Conservation (phyloP, 2,888 invertebrate species). For the Synanthedon vespiformis region DNA sequence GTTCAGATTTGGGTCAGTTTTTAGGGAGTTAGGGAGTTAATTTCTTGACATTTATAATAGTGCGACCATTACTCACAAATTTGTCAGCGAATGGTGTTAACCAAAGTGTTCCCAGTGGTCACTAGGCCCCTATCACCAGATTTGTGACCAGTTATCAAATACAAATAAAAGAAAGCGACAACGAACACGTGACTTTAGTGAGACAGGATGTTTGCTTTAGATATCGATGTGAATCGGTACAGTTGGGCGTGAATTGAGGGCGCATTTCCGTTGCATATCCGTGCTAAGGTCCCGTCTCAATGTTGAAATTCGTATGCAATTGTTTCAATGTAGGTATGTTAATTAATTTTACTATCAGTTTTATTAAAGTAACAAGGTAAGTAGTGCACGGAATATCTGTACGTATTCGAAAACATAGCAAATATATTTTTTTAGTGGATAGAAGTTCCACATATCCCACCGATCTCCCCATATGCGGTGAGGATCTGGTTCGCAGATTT, state of each 20-base stretch:
- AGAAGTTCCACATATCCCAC: too few relatives aligned
- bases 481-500: too few relatives aligned
- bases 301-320: conserved; percentile 18
- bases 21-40: too few relatives aligned
- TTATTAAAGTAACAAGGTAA: background rate
- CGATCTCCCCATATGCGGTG: too few relatives aligned
- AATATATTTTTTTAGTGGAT: too few relatives aligned
- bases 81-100: too few relatives aligned
- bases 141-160: background rate
- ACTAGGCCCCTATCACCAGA: too few relatives aligned
- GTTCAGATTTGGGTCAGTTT: too few relatives aligned
- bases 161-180: background rate
- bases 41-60: too few relatives aligned
- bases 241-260: conserved; percentile 6
- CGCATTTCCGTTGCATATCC: conserved; percentile 26
- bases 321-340: background rate
- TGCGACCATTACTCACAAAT: too few relatives aligned
- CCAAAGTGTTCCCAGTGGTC: too few relatives aligned
- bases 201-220: conserved; percentile 31
- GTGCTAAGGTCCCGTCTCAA: conserved; percentile 32
- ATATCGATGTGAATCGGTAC: conserved; percentile 17
- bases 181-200: background rate
- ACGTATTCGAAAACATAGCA: too few relatives aligned
- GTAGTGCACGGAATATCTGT: background rate
- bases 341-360: background rate